Evolutionary conservation across 1,140 invertebrate species (phyloP), one percentile per base, ranked within the genome.

Genomic region (Sinonovacula constricta): DNA sequence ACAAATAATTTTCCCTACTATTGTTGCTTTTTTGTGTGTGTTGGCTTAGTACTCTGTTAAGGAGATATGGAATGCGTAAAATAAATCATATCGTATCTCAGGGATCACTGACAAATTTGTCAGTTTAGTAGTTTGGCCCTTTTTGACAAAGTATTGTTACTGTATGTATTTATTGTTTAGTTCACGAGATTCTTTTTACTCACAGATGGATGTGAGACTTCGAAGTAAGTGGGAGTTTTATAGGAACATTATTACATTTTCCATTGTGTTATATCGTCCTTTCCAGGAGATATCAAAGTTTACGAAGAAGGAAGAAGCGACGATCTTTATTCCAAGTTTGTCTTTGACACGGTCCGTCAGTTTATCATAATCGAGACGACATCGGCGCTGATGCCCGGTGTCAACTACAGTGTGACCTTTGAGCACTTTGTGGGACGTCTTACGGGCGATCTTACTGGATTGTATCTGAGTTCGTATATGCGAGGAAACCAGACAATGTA

Each of bases 341-440:
- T 87, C 14, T 86, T 93, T 7, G 93, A 94, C 39, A 84, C 91
- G 10, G 91, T 91, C 0, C 93, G 93, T 24, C 94, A 96, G 84
- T 94, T 94, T 81, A 91, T 93, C 34, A 93, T 93, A 0, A 91
- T 96, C 3, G 79, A 88, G 7, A 82, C 95, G 0, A 84, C 91
- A 0, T 81, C 92, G n/a, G 71, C 83, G 0, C 79, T 96, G 22
- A 69, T 86, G 1, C 84, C 90, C 2, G 92, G 92, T 1, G 83
- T 91, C n/a, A 91, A 91, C 39, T 95, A 95, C 84, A 91, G 92
- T 36, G 83, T 96, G 22, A 90, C 85, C 0, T 93, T 96, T 68
- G 92, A 18, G 7, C 39, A 93, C 0, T 96, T 95, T 80, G 88
- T 88, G 4, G 94, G 94, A 0, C 36, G 93, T 39, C 89, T 96